Base-by-base conservation (phyloP, 2,888 invertebrate species). In the Harpalus rufipes region DNA sequence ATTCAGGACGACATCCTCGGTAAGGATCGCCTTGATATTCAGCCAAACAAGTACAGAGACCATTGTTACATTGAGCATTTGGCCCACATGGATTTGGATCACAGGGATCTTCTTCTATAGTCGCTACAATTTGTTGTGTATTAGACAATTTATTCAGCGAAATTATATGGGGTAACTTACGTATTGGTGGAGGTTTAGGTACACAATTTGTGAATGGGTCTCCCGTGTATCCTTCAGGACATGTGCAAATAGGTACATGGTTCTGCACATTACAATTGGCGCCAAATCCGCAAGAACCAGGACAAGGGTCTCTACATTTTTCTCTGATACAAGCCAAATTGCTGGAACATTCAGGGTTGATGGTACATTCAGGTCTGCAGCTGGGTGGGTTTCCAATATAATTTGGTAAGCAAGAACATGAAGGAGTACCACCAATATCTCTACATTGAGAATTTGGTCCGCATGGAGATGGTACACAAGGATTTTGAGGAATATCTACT, bases 211-310 rank as follows among this genome's bases (percentile, higher is more conserved):
- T 93, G 89, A 96, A 96, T n/a, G 96, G 95, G 92, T 96, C 95
- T 16, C 96, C 96, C 8, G 92, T 93, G 87, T 93, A 96, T 76
- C 95, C 95, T 32, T 92, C 91, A 1, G 93, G 91, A 89, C 96
- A 96, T 18, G 93, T 94, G 88, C 96, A 96, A 87, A 94, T 94
- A 10, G 96, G 95, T n/a, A 94, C 92, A 88, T 96, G 96, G 88
- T 94, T 94, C 87, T 95, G 93, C 8, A 96, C 95, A 89, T 92
- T 93, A 88, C 96, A 96, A 82, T 93, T 91, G 0, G 96, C 95
- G 87, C 93, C 94, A 83, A 93, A 89, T 14, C 96, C 96, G 89
- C 96, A 96, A 6, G 94, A 93, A 61, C 95, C 95, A 8, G 94
- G 94, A 88, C 96, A 96, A 1, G 96, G 96, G 90, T 96, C 94